Evolutionary conservation across 2,888 invertebrate species (phyloP).

Genomic region (Liopterus haemorrhoidalis): DNA sequence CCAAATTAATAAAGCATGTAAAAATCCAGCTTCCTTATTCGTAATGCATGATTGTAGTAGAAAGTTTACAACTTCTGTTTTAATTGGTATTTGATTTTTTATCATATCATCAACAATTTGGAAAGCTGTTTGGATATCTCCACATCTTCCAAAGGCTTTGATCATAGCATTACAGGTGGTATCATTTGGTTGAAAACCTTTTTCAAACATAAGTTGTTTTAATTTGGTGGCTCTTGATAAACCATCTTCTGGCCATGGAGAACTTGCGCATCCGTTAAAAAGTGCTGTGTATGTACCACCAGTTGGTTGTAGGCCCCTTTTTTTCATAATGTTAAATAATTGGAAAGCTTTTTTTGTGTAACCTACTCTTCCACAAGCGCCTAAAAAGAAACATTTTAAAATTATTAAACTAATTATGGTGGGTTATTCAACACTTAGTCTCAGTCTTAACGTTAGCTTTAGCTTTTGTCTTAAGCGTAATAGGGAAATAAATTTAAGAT

Average conservation of each 20-base stretch:
- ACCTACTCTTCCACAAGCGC: conserved; percentile 75
- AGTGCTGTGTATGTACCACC: conserved; percentile 76
- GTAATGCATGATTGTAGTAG: conserved; percentile 78
- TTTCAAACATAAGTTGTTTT: conserved; percentile 62
- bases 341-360: conserved; percentile 81
- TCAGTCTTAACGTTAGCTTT: too few relatives aligned
- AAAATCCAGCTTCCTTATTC: conserved; percentile 72
- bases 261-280: conserved; percentile 83
- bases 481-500: too few relatives aligned
- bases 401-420: too few relatives aligned
- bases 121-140: conserved; percentile 72
- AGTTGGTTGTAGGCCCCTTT: conserved; percentile 60
- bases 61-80: conserved; percentile 68
- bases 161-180: conserved; percentile 85
- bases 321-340: conserved; percentile 78
- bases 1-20: conserved; percentile 81
- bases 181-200: conserved; percentile 62
- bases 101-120: conserved; percentile 78
- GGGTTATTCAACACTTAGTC: too few relatives aligned
- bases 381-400: too few relatives aligned
- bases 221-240: conserved; percentile 62
- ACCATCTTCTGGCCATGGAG: conserved; percentile 63
- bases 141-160: conserved; percentile 82
- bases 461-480: too few relatives aligned
- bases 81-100: conserved; percentile 55